Conservation (phyloP, 1,140 invertebrate genomes). For the Bursaphelenchus mucronatus region DNA sequence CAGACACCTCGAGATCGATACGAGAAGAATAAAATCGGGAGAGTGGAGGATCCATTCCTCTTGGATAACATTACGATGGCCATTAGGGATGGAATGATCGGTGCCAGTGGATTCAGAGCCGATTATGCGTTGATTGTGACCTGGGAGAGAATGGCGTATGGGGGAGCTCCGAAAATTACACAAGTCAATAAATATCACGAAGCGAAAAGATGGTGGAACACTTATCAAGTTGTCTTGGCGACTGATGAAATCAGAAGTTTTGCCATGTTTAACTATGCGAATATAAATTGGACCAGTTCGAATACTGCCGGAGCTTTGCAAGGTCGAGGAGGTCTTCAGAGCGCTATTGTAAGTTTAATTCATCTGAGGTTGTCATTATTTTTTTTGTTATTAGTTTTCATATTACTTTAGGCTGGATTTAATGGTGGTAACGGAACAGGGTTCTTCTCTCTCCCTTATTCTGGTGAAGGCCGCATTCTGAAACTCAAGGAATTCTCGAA, state of each 20-base stretch:
- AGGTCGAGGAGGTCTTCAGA: constrained; percentile 71
- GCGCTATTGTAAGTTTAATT: constrained; percentile 62
- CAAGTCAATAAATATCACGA: constrained; percentile 43
- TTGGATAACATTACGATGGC: constrained; percentile 78
- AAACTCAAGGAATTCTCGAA: constrained; percentile 72
- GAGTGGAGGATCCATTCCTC: constrained; percentile 73
- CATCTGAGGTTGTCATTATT: constrained; percentile 11
- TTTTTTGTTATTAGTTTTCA: constrained; percentile 12
- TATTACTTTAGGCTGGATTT: constrained; percentile 74
- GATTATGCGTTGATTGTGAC: constrained; percentile 85
- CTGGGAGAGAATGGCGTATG: constrained; percentile 89
- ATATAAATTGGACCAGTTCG: constrained; percentile 81
- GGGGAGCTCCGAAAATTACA: constrained; percentile 70
- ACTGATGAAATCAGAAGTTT: constrained; percentile 90
- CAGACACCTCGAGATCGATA: constrained; percentile 33
- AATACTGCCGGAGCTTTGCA: constrained; percentile 73
- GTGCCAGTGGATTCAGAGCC: constrained; percentile 78
- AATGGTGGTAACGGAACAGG: constrained; percentile 86
- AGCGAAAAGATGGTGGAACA: constrained; percentile 74
- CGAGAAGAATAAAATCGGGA: constrained; percentile 64
- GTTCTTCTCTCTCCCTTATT: constrained; percentile 41
- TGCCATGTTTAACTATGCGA: constrained; percentile 85
- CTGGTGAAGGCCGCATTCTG: constrained; percentile 41
- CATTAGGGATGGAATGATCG: constrained; percentile 81
- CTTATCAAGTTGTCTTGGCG: constrained; percentile 84